These are phyloP conservation scores for Eretmochelys imbricata DNA, from an alignment of 2,113 vertebrate genomes.

Conservation along the genomic window DNA sequence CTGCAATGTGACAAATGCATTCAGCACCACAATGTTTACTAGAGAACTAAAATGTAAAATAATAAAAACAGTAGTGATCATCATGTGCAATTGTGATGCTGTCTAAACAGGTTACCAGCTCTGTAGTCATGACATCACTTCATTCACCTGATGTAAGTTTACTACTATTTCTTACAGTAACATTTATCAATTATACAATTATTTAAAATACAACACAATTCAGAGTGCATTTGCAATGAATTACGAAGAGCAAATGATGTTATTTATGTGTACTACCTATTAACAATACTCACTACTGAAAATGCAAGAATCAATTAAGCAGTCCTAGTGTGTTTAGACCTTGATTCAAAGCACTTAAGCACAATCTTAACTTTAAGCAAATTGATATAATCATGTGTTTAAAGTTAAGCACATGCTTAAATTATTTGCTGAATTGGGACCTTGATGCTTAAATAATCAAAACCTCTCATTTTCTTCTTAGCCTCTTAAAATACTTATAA, in stretches of 20 bases:
- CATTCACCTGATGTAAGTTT: not conserved
- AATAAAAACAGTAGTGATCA: not conserved
- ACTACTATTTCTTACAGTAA: not conserved
- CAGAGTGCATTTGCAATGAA: not conserved
- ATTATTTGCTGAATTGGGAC: not conserved
- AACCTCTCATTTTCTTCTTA: not conserved
- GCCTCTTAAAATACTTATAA: not conserved
- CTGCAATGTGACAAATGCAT: too few relatives aligned
- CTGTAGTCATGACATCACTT: not conserved
- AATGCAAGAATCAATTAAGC: not conserved
- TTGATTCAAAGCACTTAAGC: not conserved
- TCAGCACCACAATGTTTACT: not conserved
- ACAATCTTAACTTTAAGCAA: not conserved
- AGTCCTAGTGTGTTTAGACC: not conserved
- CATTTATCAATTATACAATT: not conserved
- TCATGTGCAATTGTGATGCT: not conserved
- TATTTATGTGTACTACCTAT: not conserved
- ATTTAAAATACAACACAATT: not conserved
- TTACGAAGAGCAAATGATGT: not conserved
- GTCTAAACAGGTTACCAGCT: too few relatives aligned
- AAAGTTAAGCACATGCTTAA: not conserved
- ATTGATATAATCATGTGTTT: not conserved
- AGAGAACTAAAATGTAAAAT: not conserved
- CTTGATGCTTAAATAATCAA: not conserved
- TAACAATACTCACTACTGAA: not conserved